These are phyloP conservation scores for Ptychoptera albimana DNA, from an alignment of 2,888 invertebrate genomes.

Conservation along the genomic window DNA sequence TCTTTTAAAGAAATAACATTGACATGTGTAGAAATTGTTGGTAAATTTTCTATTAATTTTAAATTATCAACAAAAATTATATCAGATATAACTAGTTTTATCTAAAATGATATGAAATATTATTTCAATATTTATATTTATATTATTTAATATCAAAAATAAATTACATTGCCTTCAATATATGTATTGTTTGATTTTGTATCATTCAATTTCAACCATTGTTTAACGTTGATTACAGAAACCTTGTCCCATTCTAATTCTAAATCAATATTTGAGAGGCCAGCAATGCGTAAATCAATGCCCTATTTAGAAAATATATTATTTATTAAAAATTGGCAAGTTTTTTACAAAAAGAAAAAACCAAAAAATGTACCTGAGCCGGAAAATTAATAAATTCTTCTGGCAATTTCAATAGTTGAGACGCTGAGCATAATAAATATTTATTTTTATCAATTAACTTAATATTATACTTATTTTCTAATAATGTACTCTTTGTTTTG, in stretches of 20 bases:
- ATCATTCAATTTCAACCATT: constrained; percentile 24
- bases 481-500: neutral
- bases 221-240: constrained; percentile 24
- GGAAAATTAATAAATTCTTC: constrained; percentile 33
- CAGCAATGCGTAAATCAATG: constrained; percentile 36
- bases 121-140: neutral
- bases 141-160: neutral
- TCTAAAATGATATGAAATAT: constrained; percentile 8
- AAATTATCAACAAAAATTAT: neutral
- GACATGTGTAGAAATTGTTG: constrained; percentile 8
- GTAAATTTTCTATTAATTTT: constrained; percentile 15
- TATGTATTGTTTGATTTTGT: neutral
- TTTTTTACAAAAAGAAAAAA: neutral
- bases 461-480: neutral
- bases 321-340: no score
- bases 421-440: constrained; percentile 21
- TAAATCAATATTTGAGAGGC: constrained; percentile 36
- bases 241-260: constrained; percentile 37
- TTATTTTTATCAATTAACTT: neutral
- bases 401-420: constrained; percentile 34
- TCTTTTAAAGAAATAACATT: constrained; percentile 8
- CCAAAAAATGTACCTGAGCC: constrained; percentile 23
- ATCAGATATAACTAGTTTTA: constrained; percentile 9
- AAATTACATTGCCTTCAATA: neutral
- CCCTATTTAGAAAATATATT: constrained; percentile 10